phyloP scores from a whole-genome alignment of 2,888 invertebrate species.

The Maniola hyperantus region DNA sequence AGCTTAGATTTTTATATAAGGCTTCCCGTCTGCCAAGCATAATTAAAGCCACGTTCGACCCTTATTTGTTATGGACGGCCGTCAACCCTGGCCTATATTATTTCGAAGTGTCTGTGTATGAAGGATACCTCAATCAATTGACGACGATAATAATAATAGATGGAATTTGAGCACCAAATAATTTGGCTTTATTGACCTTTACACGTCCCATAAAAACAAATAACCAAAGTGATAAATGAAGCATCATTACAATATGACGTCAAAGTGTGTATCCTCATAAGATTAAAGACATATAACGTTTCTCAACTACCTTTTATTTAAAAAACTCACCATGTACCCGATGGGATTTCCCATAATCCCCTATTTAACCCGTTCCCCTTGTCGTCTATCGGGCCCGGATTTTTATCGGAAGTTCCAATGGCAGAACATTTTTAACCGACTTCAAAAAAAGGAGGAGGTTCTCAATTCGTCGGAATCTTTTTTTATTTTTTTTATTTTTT shows the following conservation, averaged over 20 bases:
- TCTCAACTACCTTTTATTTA: no score
- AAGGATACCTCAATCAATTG: conserved; percentile 40
- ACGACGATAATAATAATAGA: conserved; percentile 30
- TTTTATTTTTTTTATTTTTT: no score
- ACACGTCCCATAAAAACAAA: conserved; percentile 12
- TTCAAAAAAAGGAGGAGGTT: no score
- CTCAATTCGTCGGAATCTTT: no score
- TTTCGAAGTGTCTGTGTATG: conserved; percentile 40
- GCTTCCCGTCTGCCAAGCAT: conserved; percentile 56
- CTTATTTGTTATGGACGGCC: conserved; percentile 40
- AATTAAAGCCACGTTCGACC: conserved; percentile 49
- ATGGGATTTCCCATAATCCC: no score
- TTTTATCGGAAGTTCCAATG: no score
- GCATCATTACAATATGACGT: background rate
- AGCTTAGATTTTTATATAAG: conserved; percentile 55
- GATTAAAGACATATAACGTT: no score
- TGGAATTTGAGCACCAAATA: conserved; percentile 25
- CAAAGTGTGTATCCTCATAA: background rate
- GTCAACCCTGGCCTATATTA: conserved; percentile 40
- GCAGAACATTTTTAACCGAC: no score
- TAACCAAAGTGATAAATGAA: background rate
- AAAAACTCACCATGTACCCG: no score
- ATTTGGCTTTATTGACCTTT: conserved; percentile 30
- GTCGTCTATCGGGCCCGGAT: no score
- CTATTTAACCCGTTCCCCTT: no score